A percentile compares a stretch with the other conserved stretches of the same genome.
phyloP scores from a whole-genome alignment of 2,888 invertebrate species.

The Clitarchus hookeri region DNA sequence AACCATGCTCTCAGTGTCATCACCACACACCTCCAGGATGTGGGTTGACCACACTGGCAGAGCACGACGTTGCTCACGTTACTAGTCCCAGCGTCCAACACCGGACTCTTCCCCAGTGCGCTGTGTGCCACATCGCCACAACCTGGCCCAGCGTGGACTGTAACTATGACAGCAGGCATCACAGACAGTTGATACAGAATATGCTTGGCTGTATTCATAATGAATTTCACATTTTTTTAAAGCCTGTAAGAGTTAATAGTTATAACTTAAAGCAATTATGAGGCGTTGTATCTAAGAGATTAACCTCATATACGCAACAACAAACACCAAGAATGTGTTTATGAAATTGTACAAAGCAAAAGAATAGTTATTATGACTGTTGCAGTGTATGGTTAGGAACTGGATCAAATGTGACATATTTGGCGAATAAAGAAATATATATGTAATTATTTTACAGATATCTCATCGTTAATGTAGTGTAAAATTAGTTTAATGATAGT shows the following conservation, averaged over 20 bases:
- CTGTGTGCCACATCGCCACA: background rate
- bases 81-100: background rate
- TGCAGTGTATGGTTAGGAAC: background rate
- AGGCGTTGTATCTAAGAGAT: background rate
- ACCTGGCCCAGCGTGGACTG: background rate
- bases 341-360: background rate
- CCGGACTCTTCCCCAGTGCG: background rate
- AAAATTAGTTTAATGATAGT: background rate
- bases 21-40: background rate
- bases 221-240: background rate
- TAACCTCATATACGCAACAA: background rate
- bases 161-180: background rate
- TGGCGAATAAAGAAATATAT: background rate
- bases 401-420: background rate
- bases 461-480: background rate
- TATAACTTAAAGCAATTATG: background rate
- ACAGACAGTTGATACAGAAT: background rate
- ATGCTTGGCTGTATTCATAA: background rate
- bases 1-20: background rate
- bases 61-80: background rate
- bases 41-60: background rate
- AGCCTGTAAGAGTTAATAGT: background rate
- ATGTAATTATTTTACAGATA: background rate
- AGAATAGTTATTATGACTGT: background rate
- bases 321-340: background rate